These are phyloP conservation scores for Paraescarpia echinospica DNA, from an alignment of 1,140 invertebrate genomes.

Conservation along the genomic window DNA sequence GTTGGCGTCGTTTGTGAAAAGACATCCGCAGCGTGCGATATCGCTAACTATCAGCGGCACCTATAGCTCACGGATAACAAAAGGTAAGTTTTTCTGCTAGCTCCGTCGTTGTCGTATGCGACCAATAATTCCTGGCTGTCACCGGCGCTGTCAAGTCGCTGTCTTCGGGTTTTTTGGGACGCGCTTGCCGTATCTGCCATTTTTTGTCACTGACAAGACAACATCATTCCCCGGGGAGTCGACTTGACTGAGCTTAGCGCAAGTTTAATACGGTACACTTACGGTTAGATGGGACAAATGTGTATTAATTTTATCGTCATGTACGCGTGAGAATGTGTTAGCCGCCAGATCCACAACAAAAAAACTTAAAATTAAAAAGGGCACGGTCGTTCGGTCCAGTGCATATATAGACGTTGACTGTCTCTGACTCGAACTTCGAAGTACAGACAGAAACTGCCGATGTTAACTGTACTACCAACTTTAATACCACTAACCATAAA, in stretches of 20 bases:
- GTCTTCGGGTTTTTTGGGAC: neutral
- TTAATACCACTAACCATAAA: no score
- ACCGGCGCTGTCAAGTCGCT: neutral
- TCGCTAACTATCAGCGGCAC: neutral
- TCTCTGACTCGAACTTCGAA: no score
- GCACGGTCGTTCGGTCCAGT: neutral
- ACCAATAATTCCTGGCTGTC: neutral
- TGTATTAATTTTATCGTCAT: neutral
- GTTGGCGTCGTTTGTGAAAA: neutral
- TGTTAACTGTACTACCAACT: no score
- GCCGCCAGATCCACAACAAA: neutral
- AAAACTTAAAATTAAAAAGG: neutral
- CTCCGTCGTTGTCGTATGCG: neutral
- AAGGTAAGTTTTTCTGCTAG: neutral
- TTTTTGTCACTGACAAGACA: neutral
- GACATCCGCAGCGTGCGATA: neutral
- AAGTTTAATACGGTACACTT: neutral
- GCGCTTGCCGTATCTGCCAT: neutral
- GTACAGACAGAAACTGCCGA: no score
- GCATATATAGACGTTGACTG: neutral
- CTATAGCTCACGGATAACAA: neutral
- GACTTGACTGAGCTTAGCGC: neutral
- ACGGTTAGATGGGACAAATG: neutral
- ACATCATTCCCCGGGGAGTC: no score
- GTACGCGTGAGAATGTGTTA: neutral